phyloP scores from a whole-genome alignment of 2,113 vertebrate genomes.

The Vimba vimba region DNA sequence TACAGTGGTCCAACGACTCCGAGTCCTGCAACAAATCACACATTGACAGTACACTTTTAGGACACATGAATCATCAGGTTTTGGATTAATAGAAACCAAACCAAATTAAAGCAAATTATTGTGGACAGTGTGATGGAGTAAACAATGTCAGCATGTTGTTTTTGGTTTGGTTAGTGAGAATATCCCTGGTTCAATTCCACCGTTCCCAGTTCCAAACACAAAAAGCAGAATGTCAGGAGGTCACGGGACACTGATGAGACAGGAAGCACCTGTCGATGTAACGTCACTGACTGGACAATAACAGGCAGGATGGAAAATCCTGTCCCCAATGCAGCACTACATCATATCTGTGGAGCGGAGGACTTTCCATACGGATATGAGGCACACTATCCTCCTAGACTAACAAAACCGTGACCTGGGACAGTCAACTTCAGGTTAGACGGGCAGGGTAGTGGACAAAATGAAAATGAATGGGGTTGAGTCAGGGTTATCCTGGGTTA shows the following conservation, averaged over 20 bases:
- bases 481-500: too few species aligned
- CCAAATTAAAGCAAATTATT: neutral
- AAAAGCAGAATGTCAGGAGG: constrained; percentile 70
- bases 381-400: neutral
- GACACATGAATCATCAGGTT: neutral
- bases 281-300: constrained; percentile 71
- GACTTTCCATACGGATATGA: constrained; percentile 34
- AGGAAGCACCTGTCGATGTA: constrained; percentile 80
- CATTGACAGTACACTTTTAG: neutral
- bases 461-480: too few species aligned
- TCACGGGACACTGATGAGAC: constrained; percentile 67
- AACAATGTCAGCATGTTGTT: neutral
- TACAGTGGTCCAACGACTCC: constrained; percentile 81
- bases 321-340: neutral
- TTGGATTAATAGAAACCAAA: neutral
- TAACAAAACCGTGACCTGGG: neutral
- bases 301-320: constrained; percentile 74
- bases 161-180: constrained; percentile 41
- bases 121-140: neutral
- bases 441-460: neutral
- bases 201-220: constrained; percentile 49
- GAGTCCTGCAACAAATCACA: constrained; percentile 74
- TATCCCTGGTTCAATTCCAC: constrained; percentile 20
- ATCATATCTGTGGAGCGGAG: neutral
- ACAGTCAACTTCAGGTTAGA: neutral